Base-by-base conservation (phyloP, 2,113 vertebrate genomes). In the Tinamus guttatus region DNA sequence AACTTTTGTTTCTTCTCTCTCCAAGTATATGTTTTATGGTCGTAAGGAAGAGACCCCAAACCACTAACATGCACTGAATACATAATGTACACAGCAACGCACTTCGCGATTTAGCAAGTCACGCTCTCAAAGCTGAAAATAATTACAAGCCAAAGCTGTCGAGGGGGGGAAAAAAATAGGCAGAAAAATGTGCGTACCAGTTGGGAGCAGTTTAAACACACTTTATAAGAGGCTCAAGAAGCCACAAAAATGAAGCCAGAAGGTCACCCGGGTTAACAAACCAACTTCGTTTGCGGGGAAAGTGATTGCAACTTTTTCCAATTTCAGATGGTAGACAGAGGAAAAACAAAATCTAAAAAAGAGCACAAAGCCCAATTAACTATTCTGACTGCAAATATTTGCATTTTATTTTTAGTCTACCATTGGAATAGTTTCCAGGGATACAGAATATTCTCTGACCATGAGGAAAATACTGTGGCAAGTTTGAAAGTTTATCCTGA, bases 41-140 rank as follows among this genome's bases (percentile, higher is more conserved):
- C 24, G 8, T 20, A 47, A 0, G 69, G 47, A 68, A 90, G n/a
- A 84, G 49, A 62, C 47, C 27, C 32, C 52, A 89, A 87, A 49
- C 62, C 59, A 58, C 45, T 69, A 64, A 49, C 11, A n/a, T 5
- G 64, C 2, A 78, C 19, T 24, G 45, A 22, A 40, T 45, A 78
- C 88, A 81, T 28, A 7, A 83, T 71, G 40, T 20, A 76, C 51
- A 51, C 15, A 60, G 36, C 81, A 87, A 43, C 43, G 65, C 7
- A 11, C 13, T 36, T 38, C 11, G 41, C 64, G 58, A 87, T 91
- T 89, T 73, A 76, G 30, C 91, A 94, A 95, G 67, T 64, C 63
- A 87, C 51, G 20, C 27, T 93, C 52, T 79, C 58, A 81, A 95
- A 94, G 52, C 75, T 91, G 87, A 94, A 94, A 80, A 80, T 69